A percentile compares a stretch with the other conserved stretches of the same genome.
phyloP scores from a whole-genome alignment of 2,888 invertebrate species.

The Pseudeuparius sepicola region DNA sequence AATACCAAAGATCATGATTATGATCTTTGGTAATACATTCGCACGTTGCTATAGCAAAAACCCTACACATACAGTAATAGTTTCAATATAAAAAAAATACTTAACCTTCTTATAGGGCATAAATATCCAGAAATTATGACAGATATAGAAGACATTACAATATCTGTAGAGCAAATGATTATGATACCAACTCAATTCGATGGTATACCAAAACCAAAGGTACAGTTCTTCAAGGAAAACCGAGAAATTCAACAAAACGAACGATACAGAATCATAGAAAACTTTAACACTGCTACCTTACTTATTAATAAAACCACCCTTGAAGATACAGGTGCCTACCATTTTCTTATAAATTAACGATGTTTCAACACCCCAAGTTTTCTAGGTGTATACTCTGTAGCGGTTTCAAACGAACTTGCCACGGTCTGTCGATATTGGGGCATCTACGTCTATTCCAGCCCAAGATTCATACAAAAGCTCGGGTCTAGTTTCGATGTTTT shows the following conservation, averaged over 20 bases:
- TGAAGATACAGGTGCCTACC: constrained; percentile 15
- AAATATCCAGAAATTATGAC: constrained; percentile 19
- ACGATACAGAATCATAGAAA: constrained; percentile 14
- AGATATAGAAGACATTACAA: constrained; percentile 18
- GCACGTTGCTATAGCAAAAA: no score
- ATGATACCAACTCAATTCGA: constrained; percentile 18
- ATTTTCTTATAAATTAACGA: no score
- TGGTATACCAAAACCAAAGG: constrained; percentile 18
- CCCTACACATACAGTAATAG: no score
- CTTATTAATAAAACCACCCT: constrained; percentile 13
- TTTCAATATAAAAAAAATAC: no score
- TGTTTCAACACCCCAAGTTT: no score
- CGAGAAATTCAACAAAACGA: constrained; percentile 12
- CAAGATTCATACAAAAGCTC: constrained; percentile 16
- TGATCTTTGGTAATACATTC: no score
- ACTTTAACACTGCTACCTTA: constrained; percentile 15
- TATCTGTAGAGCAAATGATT: constrained; percentile 15
- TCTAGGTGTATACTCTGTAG: constrained; percentile 19
- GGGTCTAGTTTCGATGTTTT: constrained; percentile 12
- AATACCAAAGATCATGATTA: not conserved
- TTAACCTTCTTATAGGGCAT: constrained; percentile 14
- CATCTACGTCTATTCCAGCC: constrained; percentile 19
- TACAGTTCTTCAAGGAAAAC: constrained; percentile 18
- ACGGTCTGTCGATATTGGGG: constrained; percentile 19
- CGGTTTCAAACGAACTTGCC: constrained; percentile 16